Conservation (phyloP, 2,797 vertebrate species). For the Gadopsis bispinosus region DNA sequence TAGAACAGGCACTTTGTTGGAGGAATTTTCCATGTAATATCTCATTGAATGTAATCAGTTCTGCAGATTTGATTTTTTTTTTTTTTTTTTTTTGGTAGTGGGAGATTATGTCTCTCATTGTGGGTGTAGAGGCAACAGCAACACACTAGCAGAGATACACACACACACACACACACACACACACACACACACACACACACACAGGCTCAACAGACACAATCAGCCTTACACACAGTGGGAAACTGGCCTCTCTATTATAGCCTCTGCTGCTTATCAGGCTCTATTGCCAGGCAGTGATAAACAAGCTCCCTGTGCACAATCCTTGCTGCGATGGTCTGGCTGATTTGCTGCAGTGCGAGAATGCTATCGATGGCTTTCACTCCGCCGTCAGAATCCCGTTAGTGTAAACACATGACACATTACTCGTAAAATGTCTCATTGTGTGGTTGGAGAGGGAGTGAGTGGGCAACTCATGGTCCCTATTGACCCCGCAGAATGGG, state of each 20-base stretch:
- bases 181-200: constrained; percentile 20
- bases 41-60: constrained; percentile 75
- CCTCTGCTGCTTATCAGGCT: constrained; percentile 79
- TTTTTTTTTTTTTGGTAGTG: constrained; percentile 31
- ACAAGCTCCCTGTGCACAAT: constrained; percentile 71
- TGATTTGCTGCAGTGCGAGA: constrained; percentile 70
- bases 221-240: constrained; percentile 45
- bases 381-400: constrained; percentile 62
- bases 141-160: constrained; percentile 22
- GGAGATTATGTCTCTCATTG: constrained; percentile 71
- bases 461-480: constrained; percentile 74
- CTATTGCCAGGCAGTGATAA: constrained; percentile 68
- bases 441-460: constrained; percentile 71
- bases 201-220: constrained; percentile 18
- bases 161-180: constrained; percentile 26
- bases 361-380: constrained; percentile 72
- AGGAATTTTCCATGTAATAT: constrained; percentile 71
- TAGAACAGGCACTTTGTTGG: constrained; percentile 54
- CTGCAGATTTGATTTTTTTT: constrained; percentile 55
- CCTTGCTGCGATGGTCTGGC: constrained; percentile 54
- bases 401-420: constrained; percentile 78
- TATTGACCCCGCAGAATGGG: constrained; percentile 65
- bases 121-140: constrained; percentile 40
- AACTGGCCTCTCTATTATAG: constrained; percentile 64
- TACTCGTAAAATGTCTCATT: constrained; percentile 78